Evolutionary conservation across 2,113 vertebrate genomes (phyloP).

Genomic region (Pterocles gutturalis): DNA sequence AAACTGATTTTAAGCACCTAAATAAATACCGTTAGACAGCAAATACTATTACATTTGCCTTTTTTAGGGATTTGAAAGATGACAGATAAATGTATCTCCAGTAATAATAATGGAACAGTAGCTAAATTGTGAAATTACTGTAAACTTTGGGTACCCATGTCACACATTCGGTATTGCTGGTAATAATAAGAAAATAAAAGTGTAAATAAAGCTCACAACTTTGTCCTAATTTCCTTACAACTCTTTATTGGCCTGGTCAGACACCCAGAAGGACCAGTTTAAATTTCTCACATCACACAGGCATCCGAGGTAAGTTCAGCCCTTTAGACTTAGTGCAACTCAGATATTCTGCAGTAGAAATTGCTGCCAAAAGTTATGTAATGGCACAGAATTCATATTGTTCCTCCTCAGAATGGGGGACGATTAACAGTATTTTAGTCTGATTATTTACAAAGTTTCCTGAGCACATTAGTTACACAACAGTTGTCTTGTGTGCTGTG

Average conservation of each 20-base stretch:
- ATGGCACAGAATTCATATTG: not conserved
- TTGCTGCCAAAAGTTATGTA: not conserved
- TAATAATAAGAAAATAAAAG: conserved; percentile 24
- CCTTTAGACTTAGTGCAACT: not conserved
- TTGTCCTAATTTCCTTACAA: conserved; percentile 2
- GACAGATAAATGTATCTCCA: not conserved
- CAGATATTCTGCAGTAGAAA: not conserved
- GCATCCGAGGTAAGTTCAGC: not conserved
- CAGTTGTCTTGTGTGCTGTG: too few species aligned
- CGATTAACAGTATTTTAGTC: not conserved
- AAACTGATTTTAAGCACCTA: not conserved
- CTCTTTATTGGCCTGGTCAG: not conserved
- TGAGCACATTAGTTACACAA: not conserved
- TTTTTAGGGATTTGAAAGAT: not conserved
- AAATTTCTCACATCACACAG: not conserved
- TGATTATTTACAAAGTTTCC: not conserved
- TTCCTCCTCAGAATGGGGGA: not conserved
- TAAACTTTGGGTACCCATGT: not conserved
- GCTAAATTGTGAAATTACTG: not conserved
- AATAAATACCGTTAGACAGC: not conserved
- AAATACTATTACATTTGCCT: not conserved
- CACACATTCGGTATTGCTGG: not conserved
- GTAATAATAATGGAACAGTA: not conserved
- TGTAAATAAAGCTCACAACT: not conserved
- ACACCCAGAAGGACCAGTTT: not conserved